Base-by-base conservation (phyloP, 2,888 invertebrate species). In the Rhingia campestris region DNA sequence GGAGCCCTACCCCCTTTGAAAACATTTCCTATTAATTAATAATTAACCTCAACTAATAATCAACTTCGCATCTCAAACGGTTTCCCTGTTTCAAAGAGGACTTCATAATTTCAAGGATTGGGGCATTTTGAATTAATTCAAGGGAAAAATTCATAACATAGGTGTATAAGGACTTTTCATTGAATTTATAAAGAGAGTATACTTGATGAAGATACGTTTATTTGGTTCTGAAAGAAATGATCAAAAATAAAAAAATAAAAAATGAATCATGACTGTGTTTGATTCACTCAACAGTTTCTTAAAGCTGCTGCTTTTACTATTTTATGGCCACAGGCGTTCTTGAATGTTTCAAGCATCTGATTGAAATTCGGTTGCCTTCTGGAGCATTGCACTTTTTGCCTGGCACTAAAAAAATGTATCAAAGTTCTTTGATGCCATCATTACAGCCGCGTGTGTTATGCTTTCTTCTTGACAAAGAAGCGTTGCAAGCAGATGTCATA, bases 221-320 rank as follows among this genome's bases (percentile, higher is more conserved):
- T 66, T 61, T 75, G 56, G 77, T 82, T 82, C 82, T 69, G 37
- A 64, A 82, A 79, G 77, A 82, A 82, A 82, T 82, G 82, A 74
- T 32, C 45, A 82, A 53, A 69, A 77, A 82, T 73, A 82, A 79
- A 82, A 22, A 58, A n/a, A n/a, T n/a, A n/a, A n/a, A n/a, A n/a
- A n/a, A n/a, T n/a, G n/a, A n/a, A n/a, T n/a, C n/a, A n/a, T n/a
- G n/a, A n/a, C n/a, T n/a, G n/a, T n/a, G n/a, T n/a, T n/a, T n/a
- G n/a, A n/a, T n/a, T n/a, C n/a, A n/a, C n/a, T n/a, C n/a, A n/a
- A n/a, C n/a, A n/a, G n/a, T n/a, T n/a, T n/a, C n/a, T n/a, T n/a
- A n/a, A n/a, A n/a, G n/a, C n/a, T n/a, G n/a, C n/a, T n/a, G n/a
- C n/a, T n/a, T n/a, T n/a, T n/a, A n/a, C n/a, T n/a, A n/a, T n/a